Evolutionary conservation across 2,888 invertebrate genomes (phyloP), one percentile per base, ranked within the genome.

Genomic region (Melanophora roralis): DNA sequence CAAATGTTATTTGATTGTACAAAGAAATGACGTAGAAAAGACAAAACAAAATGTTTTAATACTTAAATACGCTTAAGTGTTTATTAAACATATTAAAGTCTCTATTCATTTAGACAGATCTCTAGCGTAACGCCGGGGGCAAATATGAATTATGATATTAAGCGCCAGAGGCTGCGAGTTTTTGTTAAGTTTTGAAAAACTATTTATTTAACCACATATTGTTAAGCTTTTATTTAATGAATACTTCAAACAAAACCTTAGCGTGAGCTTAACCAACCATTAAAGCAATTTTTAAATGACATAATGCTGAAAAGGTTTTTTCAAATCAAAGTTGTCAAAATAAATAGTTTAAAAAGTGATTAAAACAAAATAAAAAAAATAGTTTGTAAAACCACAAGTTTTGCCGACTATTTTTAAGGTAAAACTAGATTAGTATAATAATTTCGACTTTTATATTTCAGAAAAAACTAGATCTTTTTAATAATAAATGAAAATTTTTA

Each of bases 111-210:
- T 16, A 38, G 36, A 51, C n/a, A 62, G 43, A 59, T 73, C 60
- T 43, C 38, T n/a, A 19, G 32, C n/a, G 36, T 2, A 3, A 8
- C 38, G 19, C 49, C 49, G 32, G 51, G 53, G 62, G 62, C 53
- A 72, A 21, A 27, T 8, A 40, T 80, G 76, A 80, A 45, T 73
- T 80, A 80, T 80, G 73, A 68, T 55, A 64, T 76, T 64, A 76
- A 80, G 72, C 76, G 80, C 80, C 80, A 68, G 27, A 53, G 72
- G 80, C 72, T 38, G 38, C 9, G 34, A 40, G 36, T 36, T 71
- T 65, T 64, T 68, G 27, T 67, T 57, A 43, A 38, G 34, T 43
- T 67, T 47, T 32, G 11, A 27, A 34, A 43, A 76, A 14, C 49
- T 7, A 21, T 23, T 12, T 19, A 12, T 45, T 47, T 55, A 14